A percentile compares a stretch with the other conserved stretches of the same genome.
These are phyloP conservation scores for Cyclina sinensis DNA, from an alignment of 1,140 invertebrate genomes.

Conservation along the genomic window DNA sequence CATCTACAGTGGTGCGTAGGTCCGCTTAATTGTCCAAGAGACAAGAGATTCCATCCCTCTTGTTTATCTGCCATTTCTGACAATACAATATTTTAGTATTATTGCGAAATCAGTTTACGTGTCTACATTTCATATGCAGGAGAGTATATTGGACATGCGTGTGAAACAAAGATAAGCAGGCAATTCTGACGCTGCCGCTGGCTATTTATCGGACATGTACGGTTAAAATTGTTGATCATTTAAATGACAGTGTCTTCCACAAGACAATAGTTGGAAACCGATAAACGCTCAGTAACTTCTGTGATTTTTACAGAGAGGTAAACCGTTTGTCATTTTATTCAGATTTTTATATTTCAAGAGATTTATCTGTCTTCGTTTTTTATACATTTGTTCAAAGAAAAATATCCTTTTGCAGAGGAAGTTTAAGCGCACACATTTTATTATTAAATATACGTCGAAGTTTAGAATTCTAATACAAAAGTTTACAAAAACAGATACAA, in stretches of 20 bases:
- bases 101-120: neutral
- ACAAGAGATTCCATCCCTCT: neutral
- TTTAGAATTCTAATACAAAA: too few species aligned
- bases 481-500: too few species aligned
- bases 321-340: neutral
- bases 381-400: too few species aligned
- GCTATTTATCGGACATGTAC: slow-evolving; percentile 23
- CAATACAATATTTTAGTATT: neutral
- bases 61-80: neutral
- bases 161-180: neutral
- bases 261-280: slow-evolving; percentile 12
- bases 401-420: too few species aligned
- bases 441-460: too few species aligned
- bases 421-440: too few species aligned
- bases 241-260: neutral
- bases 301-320: neutral
- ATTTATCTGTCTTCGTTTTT: too few species aligned
- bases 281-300: slow-evolving; percentile 3
- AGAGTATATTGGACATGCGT: slow-evolving; percentile 7
- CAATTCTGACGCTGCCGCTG: neutral
- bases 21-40: neutral
- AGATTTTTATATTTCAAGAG: too few species aligned
- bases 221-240: neutral
- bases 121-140: neutral
- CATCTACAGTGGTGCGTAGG: neutral